A percentile compares a stretch with the other conserved stretches of the same genome.
Conservation (phyloP, 2,888 invertebrate species). For the Podotricha telesiphe region DNA sequence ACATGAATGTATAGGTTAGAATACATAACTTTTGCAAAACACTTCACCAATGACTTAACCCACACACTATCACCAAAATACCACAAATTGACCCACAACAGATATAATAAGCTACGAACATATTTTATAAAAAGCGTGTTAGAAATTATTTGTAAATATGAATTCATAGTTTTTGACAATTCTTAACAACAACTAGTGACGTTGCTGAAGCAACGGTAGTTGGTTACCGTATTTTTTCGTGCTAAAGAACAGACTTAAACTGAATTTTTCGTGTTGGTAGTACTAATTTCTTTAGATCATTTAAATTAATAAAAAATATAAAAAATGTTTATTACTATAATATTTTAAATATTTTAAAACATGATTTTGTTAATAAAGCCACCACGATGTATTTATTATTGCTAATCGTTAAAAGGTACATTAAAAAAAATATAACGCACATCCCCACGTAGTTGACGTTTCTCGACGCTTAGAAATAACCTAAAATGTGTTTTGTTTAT, state of each 20-base stretch:
- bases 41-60: constrained; percentile 13
- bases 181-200: constrained; percentile 51
- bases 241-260: constrained; percentile 4
- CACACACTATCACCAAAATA: not conserved
- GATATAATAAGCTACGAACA: not conserved
- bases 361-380: not conserved
- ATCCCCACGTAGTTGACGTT: constrained; percentile 50
- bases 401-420: constrained; percentile 36
- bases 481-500: constrained; percentile 46
- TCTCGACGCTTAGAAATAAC: constrained; percentile 52
- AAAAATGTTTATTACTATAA: not conserved
- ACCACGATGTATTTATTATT: not conserved
- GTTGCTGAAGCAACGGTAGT: constrained; percentile 31
- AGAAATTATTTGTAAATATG: constrained; percentile 43
- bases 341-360: not conserved
- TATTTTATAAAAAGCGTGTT: not conserved
- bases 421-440: constrained; percentile 23
- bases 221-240: constrained; percentile 23
- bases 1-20: constrained; percentile 43
- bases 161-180: constrained; percentile 47
- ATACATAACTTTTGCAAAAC: constrained; percentile 26
- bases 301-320: not conserved
- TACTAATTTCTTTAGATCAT: not conserved
- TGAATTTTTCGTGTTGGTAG: constrained; percentile 13
- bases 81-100: not conserved